These are phyloP conservation scores for Mus minutoides DNA, from an alignment of 2,797 vertebrate genomes.

Conservation along the genomic window DNA sequence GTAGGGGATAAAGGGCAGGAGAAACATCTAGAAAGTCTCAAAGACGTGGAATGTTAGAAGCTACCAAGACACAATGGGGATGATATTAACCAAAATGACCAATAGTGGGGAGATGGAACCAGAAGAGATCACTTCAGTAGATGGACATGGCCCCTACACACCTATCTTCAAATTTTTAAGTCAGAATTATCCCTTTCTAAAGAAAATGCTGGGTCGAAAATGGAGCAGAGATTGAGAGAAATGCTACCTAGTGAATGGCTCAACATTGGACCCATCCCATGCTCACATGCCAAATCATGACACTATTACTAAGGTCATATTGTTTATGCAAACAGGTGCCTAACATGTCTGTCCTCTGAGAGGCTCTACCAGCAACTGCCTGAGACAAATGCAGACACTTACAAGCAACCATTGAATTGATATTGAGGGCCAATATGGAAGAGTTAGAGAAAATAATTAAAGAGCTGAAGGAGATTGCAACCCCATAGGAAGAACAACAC, in stretches of 20 bases:
- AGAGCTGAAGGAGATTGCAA: neutral
- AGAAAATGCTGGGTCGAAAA: neutral
- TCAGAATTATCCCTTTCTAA: neutral
- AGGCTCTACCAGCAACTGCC: neutral
- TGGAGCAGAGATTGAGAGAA: neutral
- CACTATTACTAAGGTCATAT: neutral
- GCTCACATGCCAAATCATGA: neutral
- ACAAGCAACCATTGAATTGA: neutral
- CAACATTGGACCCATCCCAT: neutral
- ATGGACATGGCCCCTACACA: neutral
- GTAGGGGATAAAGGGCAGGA: neutral
- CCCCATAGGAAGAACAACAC: neutral
- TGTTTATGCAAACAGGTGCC: neutral
- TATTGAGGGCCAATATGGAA: neutral
- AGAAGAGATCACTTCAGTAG: neutral
- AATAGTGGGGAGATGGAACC: neutral
- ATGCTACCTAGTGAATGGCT: neutral
- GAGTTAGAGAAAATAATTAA: neutral
- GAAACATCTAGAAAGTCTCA: neutral
- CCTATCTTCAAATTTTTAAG: neutral
- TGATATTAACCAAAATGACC: neutral
- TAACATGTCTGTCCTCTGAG: neutral
- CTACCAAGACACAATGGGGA: neutral
- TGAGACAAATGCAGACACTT: neutral
- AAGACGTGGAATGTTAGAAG: neutral